Base-by-base conservation (phyloP, 1,140 invertebrate genomes). In the Ruditapes philippinarum region DNA sequence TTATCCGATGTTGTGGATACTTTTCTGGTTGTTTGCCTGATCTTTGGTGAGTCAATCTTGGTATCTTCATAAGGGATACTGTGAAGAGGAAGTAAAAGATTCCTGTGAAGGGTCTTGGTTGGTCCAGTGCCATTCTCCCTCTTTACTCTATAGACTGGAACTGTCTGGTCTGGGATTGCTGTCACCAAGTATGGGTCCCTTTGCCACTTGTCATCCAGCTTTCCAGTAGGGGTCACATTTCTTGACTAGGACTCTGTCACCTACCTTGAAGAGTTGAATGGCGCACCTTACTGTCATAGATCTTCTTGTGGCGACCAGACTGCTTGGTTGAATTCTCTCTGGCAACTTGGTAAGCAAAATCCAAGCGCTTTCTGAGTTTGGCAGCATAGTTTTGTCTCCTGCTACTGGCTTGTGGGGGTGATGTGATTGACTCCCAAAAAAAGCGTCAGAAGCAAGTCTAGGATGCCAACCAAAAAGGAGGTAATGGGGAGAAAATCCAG, bases 201-300 rank as follows among this genome's bases (percentile, higher is more conserved):
- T 25, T 86, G n/a, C 83, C 83, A 86, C 33, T 42, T 86, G n/a
- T 86, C 73, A 17, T 28, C 83, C 17, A 60, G 68, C 38, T 86
- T 86, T 28, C 68, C 70, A 25, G 54, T 42, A 12, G 28, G 36
- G 17, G 9, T n/a, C 12, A 76, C 31, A 54, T 40, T 54, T 14
- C n/a, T 60, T 45, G 12, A 86, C 73, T n/a, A 86, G 45, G 42
- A 86, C 68, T 65, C 25, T 54, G 51, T 86, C 83, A 17, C 51
- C 68, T 5, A 73, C n/a, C 38, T 42, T 84, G 45, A 31, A 74
- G 25, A 22, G 19, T 31, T 4, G 62, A 73, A 22, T 19, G 60
- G 14, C 68, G 14, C 28, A 54, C 82, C 25, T 40, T 49, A 42
- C 11, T 31, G 68, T 85, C 42, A 74, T 85, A 84, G 33, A 22